phyloP scores from a whole-genome alignment of 1,140 invertebrate species.

The Sinella curviseta region DNA sequence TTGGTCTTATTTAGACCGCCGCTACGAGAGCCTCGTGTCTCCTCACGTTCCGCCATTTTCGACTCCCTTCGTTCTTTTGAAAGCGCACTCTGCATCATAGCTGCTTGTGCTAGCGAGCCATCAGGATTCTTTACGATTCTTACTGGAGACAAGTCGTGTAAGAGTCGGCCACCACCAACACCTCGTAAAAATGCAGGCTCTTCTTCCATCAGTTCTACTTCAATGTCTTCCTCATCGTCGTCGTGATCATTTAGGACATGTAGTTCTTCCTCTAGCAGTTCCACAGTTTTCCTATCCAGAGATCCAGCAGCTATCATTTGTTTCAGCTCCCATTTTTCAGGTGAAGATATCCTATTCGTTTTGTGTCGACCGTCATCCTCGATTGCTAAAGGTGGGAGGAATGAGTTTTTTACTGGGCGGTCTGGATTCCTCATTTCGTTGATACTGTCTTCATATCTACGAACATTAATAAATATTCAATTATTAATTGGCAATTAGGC shows the following conservation, averaged over 20 bases:
- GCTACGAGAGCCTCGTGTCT: conserved; percentile 58
- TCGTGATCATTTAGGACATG: conserved; percentile 80
- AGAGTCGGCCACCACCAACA: conserved; percentile 72
- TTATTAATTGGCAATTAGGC: background rate
- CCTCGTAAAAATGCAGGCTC: conserved; percentile 93
- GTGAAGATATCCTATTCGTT: conserved; percentile 90
- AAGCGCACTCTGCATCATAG: conserved; percentile 98
- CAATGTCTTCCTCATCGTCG: conserved; percentile 94
- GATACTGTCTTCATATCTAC: conserved; percentile 44
- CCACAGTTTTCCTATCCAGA: conserved; percentile 81
- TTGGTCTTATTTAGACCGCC: conserved; percentile 74
- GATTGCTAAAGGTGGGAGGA: conserved; percentile 66
- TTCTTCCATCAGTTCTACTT: conserved; percentile 98
- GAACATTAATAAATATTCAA: background rate
- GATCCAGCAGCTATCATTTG: conserved; percentile 83
- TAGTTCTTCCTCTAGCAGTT: conserved; percentile 83
- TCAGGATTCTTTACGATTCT: conserved; percentile 99
- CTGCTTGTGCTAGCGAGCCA: conserved; percentile 94
- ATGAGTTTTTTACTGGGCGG: conserved; percentile 68
- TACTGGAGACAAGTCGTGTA: conserved; percentile 87
- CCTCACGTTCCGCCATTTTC: conserved; percentile 88
- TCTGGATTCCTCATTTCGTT: conserved; percentile 74
- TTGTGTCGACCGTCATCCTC: conserved; percentile 75
- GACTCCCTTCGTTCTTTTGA: conserved; percentile 94
- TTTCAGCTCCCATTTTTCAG: conserved; percentile 89